Percentiles rank a stretch among this genome's conserved stretches.
Conservation (phyloP, 2,113 vertebrate genomes). For the Ardeotis arabs region DNA sequence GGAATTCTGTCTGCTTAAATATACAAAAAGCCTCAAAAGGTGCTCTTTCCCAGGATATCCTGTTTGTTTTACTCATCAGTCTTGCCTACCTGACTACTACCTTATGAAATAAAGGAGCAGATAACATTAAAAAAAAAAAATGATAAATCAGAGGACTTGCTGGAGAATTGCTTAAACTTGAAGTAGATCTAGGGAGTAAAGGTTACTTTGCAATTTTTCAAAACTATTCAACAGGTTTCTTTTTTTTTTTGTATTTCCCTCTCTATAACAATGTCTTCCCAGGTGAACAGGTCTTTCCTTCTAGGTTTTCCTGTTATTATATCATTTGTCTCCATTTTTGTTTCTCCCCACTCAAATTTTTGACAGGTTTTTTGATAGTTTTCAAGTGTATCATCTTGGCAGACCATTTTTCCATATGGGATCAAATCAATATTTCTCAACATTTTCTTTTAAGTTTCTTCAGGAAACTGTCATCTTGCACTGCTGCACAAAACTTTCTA, state of each 20-base stretch:
- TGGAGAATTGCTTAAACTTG: not conserved
- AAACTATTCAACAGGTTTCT: not conserved
- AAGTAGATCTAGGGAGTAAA: not conserved
- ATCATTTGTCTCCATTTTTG: not conserved
- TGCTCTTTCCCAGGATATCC: not conserved
- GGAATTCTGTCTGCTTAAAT: not conserved
- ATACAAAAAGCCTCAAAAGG: not conserved
- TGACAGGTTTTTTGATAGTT: not conserved
- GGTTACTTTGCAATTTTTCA: not conserved
- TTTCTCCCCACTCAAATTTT: not conserved
- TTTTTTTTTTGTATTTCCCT: not conserved
- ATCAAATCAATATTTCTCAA: not conserved
- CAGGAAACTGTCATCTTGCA: not conserved
- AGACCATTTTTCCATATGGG: not conserved
- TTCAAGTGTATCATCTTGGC: not conserved
- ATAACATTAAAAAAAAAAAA: not conserved
- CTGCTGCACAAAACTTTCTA: not conserved
- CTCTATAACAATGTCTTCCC: not conserved
- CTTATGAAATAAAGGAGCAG: not conserved
- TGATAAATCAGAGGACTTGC: not conserved
- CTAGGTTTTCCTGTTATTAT: not conserved
- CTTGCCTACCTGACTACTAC: not conserved
- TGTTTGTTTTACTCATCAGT: not conserved
- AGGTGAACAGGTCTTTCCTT: not conserved
- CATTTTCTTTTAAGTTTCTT: not conserved